Evolutionary conservation across 2,113 vertebrate genomes (phyloP), one percentile per base, ranked within the genome.

Genomic region (Thomomys bottae): DNA sequence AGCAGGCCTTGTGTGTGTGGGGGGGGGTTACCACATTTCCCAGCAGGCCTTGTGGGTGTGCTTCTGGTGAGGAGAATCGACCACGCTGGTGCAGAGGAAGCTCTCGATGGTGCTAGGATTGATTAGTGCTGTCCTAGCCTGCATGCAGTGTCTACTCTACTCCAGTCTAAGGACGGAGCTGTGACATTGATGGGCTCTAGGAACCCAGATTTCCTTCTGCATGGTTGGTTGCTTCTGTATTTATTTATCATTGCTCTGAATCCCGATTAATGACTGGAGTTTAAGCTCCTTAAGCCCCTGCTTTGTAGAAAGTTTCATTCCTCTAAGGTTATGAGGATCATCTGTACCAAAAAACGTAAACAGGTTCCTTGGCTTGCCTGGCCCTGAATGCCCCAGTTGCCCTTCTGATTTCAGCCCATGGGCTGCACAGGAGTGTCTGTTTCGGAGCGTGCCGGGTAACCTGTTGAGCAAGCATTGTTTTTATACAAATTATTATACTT

Each of bases 391-490:
- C 57, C 34, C 23, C 57, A 34, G 30, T 8, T 11, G 36, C 84
- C 28, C 11, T 57, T 34, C 30, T 30, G 95, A 77, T 94, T 96
- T 96, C 95, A 93, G 85, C 96, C 32, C 2, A 70, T 84, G 91
- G 78, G 92, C 49, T 45, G 45, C 92, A 93, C 87, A 80, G 95
- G 57, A 75, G 67, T 75, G 88, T 68, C 64, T 2, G 0, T 40
- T 86, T 57, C 70, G 36, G 2, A 38, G 36, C 23, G 5, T 1
- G 75, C 61, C 36, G 5, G 86, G 30, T 34, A 18, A 28, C 68
- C 61, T 81, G 36, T 61, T 72, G 76, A 66, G 87, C 54, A 93
- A 91, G 54, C 20, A 2, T 8, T 79, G 87, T 87, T 90, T 76
- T 76, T 36, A n/a, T 75, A 68, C 14, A 4, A 38, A 28, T 24